phyloP scores from a whole-genome alignment of 2,888 invertebrate species.

The Agapetus fuscipes region DNA sequence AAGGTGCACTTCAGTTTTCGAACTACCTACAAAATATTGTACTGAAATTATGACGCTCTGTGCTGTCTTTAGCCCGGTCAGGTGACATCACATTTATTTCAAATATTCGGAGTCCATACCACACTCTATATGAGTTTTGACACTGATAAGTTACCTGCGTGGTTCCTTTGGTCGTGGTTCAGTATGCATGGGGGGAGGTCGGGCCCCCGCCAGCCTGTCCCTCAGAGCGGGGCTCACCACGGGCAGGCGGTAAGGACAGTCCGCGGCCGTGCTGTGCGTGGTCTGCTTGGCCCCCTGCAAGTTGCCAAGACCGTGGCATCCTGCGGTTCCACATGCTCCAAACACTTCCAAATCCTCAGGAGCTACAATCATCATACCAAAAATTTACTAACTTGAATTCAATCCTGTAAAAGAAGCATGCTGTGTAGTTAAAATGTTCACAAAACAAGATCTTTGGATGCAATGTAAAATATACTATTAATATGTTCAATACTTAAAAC shows the following conservation, averaged over 20 bases:
- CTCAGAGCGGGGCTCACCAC: constrained; percentile 24
- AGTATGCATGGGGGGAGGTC: constrained; percentile 25
- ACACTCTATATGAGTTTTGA: no score
- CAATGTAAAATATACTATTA: not conserved
- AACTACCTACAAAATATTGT: no score
- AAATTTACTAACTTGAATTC: not conserved
- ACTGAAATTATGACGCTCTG: no score
- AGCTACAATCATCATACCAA: constrained; percentile 32
- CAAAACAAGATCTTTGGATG: no score
- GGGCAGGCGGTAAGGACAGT: constrained; percentile 58
- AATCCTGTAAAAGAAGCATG: no score
- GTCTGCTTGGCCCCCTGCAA: constrained; percentile 66
- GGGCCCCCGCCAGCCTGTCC: constrained; percentile 25
- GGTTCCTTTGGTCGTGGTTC: constrained; percentile 20
- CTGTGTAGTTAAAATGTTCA: no score
- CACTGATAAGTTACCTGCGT: constrained; percentile 10
- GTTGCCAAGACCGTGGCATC: constrained; percentile 88
- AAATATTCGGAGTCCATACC: no score
- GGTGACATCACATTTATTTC: no score
- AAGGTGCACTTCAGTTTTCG: no score
- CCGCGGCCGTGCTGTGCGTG: constrained; percentile 59
- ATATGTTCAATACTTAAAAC: constrained; percentile 1
- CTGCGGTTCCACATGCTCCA: constrained; percentile 70
- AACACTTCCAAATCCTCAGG: constrained; percentile 50
- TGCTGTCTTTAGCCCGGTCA: no score